Base-by-base conservation (phyloP, 1,140 invertebrate genomes). In the Vanessa atalanta region DNA sequence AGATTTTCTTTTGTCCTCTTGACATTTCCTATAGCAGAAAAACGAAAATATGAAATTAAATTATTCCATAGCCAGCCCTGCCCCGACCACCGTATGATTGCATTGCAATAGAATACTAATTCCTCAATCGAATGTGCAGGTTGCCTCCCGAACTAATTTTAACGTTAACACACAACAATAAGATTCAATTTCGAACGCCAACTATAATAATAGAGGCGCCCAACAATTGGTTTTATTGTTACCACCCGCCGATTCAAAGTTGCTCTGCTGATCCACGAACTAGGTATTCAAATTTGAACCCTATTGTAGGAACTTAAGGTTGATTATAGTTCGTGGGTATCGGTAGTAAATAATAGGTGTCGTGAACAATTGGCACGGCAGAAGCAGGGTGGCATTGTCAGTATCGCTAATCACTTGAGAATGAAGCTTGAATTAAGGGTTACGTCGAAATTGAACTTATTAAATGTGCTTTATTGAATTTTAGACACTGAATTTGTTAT, bases 161-260 rank as follows among this genome's bases (percentile, higher is more conserved):
- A 73, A 73, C 78, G 78, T 65, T 84, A 73, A 70, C 60, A 55
- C 11, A 7, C 23, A n/a, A 72, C 61, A 70, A 75, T 78, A 76
- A 70, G 70, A 70, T 73, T 60, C 76, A 77, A 75, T 72, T 75
- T 76, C 68, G 78, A 76, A 72, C 55, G 78, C 57, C 26, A 26
- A 53, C 26, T 61, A 71, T 63, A 66, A 84, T 84, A 88, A 88
- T 87, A 83, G 83, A 80, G 69, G 67, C 68, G 47, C 79, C 81
- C 74, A 82, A 89, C 89, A 91, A 89, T 91, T 84, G 88, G 81
- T 86, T 86, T 89, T 89, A 89, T 91, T 91, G 89, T 91, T 89
- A 89, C 89, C 89, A 88, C 89, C 89, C 89, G 89, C 83, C 83
- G 89, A 81, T 85, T 87, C 83, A 87, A 88, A 88, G 83, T 89